Percentiles rank a stretch among this genome's conserved stretches.
Conservation (phyloP, 2,797 vertebrate species). For the Passerculus sandwichensis region DNA sequence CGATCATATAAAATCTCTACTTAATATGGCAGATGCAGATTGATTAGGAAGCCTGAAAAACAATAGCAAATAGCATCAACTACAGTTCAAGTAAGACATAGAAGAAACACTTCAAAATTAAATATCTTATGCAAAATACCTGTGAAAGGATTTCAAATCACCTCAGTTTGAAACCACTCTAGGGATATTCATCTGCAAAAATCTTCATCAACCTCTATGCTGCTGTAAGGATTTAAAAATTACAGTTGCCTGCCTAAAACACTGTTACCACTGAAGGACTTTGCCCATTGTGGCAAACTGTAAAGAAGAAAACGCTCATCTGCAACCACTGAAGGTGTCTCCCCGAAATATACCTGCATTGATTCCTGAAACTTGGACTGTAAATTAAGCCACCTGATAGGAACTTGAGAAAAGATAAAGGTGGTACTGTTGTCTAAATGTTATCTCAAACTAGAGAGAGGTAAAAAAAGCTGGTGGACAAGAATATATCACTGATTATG, state of each 20-base stretch:
- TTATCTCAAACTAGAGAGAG: not conserved
- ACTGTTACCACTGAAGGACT: not conserved
- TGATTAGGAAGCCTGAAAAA: not conserved
- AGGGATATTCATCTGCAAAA: not conserved
- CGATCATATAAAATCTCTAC: not conserved
- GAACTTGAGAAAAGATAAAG: not conserved
- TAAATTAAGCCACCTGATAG: not conserved
- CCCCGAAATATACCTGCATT: not conserved
- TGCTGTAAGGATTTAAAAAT: not conserved
- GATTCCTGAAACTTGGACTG: not conserved
- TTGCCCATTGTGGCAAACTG: not conserved
- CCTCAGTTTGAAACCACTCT: not conserved
- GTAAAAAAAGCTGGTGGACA: not conserved
- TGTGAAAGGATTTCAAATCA: not conserved
- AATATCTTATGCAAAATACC: not conserved
- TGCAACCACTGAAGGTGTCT: not conserved
- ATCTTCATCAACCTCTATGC: not conserved
- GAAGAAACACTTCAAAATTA: not conserved
- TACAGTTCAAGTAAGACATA: not conserved
- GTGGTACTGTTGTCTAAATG: not conserved
- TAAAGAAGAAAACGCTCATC: rapidly evolving
- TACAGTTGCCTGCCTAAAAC: not conserved
- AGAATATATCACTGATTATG: not conserved
- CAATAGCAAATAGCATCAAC: not conserved
- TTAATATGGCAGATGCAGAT: not conserved